Evolutionary conservation across 2,113 vertebrate species (phyloP), one percentile per base, ranked within the genome.

Genomic region (Manacus vitellinus): DNA sequence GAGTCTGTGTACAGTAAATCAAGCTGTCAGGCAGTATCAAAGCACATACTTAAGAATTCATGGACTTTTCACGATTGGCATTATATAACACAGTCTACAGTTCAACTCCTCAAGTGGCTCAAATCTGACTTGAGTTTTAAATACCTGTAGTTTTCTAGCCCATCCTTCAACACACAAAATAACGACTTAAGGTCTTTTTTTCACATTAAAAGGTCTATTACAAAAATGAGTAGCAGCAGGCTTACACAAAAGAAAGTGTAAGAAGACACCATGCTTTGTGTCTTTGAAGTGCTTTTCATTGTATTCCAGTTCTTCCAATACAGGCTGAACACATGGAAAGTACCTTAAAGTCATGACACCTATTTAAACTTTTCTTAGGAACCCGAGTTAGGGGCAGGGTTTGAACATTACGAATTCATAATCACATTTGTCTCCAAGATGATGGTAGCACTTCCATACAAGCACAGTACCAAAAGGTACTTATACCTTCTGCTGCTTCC

Each of bases 31-130:
- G 47, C 39, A 77, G 63, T 80, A 95, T 90, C 82, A 77, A 89
- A 94, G 81, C 66, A 88, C 63, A 22, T 47, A 46, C 52, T 95
- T 92, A 96, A 91, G 89, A 95, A 97, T 92, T 96, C 55, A 93
- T 94, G 82, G 71, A 85, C 46, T 93, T 92, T 73, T 92, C 85
- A 85, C 94, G 93, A 90, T 71, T 4, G 2, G 46, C 28, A 51
- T 97, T 95, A 96, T 10, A 14, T 79, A 96, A 94, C 72, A 68
- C 54, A 79, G 76, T 56, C 46, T 67, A 63, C 20, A 58, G 85
- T 96, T 96, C 66, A 96, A 35, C 43, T 66, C 65, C 37, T 74
- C n/a, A n/a, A 55, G 63, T 67, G 55, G 30, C 54, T 77, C 10
- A 3, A 92, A 87, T 37, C 19, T 22, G 41, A 91, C 77, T 51